These are phyloP conservation scores for Oreochromis mossambicus DNA, from an alignment of 2,797 vertebrate genomes.

Conservation along the genomic window DNA sequence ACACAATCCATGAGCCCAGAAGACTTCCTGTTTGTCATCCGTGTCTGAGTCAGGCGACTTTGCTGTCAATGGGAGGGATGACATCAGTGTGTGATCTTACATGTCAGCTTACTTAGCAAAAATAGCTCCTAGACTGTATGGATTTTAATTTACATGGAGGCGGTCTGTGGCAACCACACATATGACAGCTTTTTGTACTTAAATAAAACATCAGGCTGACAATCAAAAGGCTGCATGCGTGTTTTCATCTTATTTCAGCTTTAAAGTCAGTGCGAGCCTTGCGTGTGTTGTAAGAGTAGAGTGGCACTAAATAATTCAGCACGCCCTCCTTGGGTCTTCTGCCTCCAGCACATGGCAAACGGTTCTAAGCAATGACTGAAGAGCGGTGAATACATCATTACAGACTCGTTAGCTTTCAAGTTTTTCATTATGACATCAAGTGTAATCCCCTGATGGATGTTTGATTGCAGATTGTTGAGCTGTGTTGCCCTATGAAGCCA, in stretches of 20 bases:
- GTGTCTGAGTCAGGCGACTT: conserved; percentile 44
- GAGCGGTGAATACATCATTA: background rate
- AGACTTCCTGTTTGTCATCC: conserved; percentile 57
- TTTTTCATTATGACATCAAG: background rate
- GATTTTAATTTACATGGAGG: background rate
- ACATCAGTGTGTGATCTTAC: conserved; percentile 41
- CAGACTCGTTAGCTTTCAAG: background rate
- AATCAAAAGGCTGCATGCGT: background rate
- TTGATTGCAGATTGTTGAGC: background rate
- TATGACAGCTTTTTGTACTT: background rate
- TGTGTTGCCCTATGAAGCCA: background rate
- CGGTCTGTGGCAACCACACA: background rate
- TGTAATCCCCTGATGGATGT: background rate
- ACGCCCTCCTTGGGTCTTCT: conserved; percentile 6
- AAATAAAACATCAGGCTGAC: background rate
- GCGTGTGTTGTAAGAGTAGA: conserved; percentile 48
- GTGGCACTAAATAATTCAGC: conserved; percentile 69
- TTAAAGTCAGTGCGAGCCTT: background rate
- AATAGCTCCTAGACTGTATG: background rate
- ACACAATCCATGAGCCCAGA: background rate
- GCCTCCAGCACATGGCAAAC: conserved; percentile 34
- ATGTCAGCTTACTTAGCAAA: background rate
- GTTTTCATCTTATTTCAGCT: background rate
- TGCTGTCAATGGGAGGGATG: conserved; percentile 31
- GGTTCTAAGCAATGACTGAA: background rate